Base-by-base conservation (phyloP, 2,113 vertebrate species). In the Sterrhoptilus dennistouni region DNA sequence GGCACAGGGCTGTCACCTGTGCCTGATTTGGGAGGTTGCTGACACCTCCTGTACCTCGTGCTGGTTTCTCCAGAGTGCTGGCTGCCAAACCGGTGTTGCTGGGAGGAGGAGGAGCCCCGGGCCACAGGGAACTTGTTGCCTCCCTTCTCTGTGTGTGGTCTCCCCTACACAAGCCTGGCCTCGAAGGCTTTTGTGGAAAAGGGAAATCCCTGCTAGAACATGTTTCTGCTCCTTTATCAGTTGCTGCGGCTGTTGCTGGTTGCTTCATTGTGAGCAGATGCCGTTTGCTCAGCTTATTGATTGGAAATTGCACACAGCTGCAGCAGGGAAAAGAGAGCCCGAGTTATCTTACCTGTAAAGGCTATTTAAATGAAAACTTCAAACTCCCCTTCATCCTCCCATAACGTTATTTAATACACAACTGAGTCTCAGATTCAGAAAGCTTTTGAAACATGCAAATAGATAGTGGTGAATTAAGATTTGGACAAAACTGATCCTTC, bases 131-230 rank as follows among this genome's bases (percentile, higher is more conserved):
- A 87, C 86, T 77, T 0, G 5, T 38, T 93, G 31, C 83, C 80
- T 96, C 68, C 77, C 89, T 87, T 82, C 74, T 81, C 21, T 3
- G n/a, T 94, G 94, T 97, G 96, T 97, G 96, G 94, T 96, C 95
- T 93, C 17, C 74, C 33, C 63, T 36, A 2, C 87, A 90, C 18
- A 89, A 91, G 53, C 59, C 47, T 52, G 70, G 70, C 75, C 94
- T 74, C 0, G 1, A 64, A 95, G 96, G 84, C 61, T 69, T 81
- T 70, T 89, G 78, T 89, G 87, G 77, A 36, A 91, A 81, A 91
- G 91, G 70, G 94, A 40, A 89, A 18, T 45, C 84, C 45, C 50
- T 94, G 93, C 87, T 94, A 77, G 61, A 66, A 94, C 96, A 45
- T n/a, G 94, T 91, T 87, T 64, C 72, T 94, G 45, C 77, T 45